Base-by-base conservation (phyloP, 2,888 invertebrate species). In the Drosophila austrosaltans region DNA sequence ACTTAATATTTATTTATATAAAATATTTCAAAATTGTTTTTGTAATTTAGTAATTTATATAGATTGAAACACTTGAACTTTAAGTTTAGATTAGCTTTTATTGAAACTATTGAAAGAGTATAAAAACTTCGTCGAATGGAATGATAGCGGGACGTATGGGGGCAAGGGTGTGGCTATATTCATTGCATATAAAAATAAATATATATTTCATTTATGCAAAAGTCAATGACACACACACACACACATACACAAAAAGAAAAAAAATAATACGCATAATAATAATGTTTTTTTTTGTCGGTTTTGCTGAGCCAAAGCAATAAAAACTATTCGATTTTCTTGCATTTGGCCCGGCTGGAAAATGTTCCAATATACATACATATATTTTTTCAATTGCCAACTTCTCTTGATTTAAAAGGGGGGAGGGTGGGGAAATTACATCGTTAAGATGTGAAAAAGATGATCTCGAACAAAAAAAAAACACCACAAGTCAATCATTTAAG, bases 111-210 rank as follows among this genome's bases (percentile, higher is more conserved):
- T 32, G 5, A 3, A 36, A 36, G 36, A 36, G 36, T 36, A 36
- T 36, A 8, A 7, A 36, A 36, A 36, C 8, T 36, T 36, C 36
- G 32, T 32, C 6, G 30, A 30, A 36, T 36, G 1, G 32, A 32
- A 36, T 36, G 36, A 36, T 36, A 8, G 36, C 36, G 10, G 36
- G 36, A 8, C 10, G 2, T 2, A 30, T 36, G 10, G 36, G 5
- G 28, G 28, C 2, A 4, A 6, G 68, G 54, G 61, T 54, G 72
- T 66, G 66, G 57, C 69, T 72, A 76, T 16, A 74, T 82, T 85
- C 78, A 82, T 66, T 75, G 86, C 86, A 78, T 78, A 83, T 85
- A 85, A 78, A 77, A 78, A 75, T 75, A 84, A 84, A 87, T 75
- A 79, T 66, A 68, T 66, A 68, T 67, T 64, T 69, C 60, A 84